phyloP scores from a whole-genome alignment of 2,888 invertebrate species.

The Alentia gelatinosa region DNA sequence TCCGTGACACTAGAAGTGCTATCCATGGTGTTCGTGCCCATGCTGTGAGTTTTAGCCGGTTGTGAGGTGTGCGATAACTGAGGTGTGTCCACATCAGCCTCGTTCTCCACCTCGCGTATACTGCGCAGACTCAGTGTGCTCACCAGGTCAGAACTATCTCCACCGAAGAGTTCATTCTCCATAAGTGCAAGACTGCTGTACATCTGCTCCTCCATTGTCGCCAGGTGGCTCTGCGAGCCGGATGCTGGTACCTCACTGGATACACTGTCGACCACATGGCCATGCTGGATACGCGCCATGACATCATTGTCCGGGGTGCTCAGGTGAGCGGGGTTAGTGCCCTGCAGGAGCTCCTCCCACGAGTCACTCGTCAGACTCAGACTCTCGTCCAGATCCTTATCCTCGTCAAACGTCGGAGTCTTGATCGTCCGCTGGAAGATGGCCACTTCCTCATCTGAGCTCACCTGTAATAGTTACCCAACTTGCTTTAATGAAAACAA shows the following conservation, averaged over 20 bases:
- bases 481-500: too few relatives aligned
- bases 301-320: conserved; percentile 28
- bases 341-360: conserved; percentile 35
- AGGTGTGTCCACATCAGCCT: conserved; percentile 23
- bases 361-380: conserved; percentile 19
- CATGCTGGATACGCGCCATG: neutral
- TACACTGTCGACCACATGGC: neutral
- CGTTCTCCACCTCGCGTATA: conserved; percentile 40
- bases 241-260: too few relatives aligned
- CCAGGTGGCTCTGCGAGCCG: neutral
- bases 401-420: conserved; percentile 43
- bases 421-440: conserved; percentile 71
- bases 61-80: neutral
- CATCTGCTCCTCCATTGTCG: neutral
- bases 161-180: neutral
- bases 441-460: conserved; percentile 75
- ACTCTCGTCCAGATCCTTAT: conserved; percentile 54
- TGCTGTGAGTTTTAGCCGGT: neutral
- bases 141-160: neutral
- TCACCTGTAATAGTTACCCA: too few relatives aligned
- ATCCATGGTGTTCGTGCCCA: neutral
- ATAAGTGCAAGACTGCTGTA: neutral
- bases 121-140: conserved; percentile 17
- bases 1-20: neutral
- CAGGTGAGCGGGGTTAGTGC: neutral